Base-by-base conservation (phyloP, 1,140 invertebrate species). In the Zaprionus davidi region DNA sequence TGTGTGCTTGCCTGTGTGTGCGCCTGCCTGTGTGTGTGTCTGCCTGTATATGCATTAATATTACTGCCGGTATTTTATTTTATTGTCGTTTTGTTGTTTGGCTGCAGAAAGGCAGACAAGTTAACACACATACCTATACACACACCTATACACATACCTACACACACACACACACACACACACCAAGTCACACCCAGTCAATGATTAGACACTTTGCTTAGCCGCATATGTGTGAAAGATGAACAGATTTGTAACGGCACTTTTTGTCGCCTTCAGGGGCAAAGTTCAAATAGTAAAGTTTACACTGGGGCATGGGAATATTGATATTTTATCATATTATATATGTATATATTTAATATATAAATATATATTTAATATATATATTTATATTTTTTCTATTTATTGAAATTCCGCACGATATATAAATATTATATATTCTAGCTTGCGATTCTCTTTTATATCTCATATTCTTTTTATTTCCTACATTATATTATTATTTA, bases 61-160 rank as follows among this genome's bases (percentile, higher is more conserved):
- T 56, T 65, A 44, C 31, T 72, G 71, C 71, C 64, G 71, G 64
- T 58, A 68, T 73, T 73, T 73, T 68, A 72, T 66, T 38, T 28
- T 31, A 41, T 20, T 31, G 55, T 20, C 17, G 46, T 28, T 53
- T 31, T 69, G 56, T 60, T 63, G 49, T 63, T 64, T 34, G 28
- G 15, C 53, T 57, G 51, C 62, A 26, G 56, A 41, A 71, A 65
- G 69, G 36, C 34, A 66, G 71, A 60, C 71, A 66, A 66, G 62
- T 66, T 66, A 66, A 68, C 64, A 65, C 41, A 13, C 41, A 1
- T n/a, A 17, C 28, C 1, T 7, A 28, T 28, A 7, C 28, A 28
- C 28, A 28, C 28, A 28, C n/a, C n/a, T n/a, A n/a, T n/a, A 65
- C 41, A 13, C 41, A 1, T n/a, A 17, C 28, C 1, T 7, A 28